Percentiles rank a stretch among this genome's conserved stretches.
Evolutionary conservation across 1,140 invertebrate species (phyloP).

Genomic region (Drosophila gunungcola): DNA sequence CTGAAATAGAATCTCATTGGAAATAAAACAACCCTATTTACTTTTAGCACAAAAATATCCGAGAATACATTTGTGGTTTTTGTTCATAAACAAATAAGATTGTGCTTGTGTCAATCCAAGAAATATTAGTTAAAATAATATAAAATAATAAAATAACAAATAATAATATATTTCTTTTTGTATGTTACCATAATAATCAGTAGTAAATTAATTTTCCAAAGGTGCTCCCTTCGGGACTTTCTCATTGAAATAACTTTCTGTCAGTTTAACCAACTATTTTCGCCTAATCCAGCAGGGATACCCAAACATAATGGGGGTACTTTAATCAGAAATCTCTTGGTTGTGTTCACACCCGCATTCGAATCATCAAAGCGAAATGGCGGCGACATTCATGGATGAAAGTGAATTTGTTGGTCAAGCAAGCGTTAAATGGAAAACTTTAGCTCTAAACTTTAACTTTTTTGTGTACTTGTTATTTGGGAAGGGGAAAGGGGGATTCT

Average conservation of each 20-base stretch:
- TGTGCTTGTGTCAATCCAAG: too few relatives aligned
- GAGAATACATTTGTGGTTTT: too few relatives aligned
- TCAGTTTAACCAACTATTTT: constrained; percentile 7
- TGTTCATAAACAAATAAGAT: too few relatives aligned
- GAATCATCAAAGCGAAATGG: constrained; percentile 55
- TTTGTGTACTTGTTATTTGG: constrained; percentile 33
- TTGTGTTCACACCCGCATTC: constrained; percentile 46
- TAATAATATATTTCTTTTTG: too few relatives aligned
- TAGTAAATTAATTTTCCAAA: too few relatives aligned
- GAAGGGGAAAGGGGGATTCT: neutral
- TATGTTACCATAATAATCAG: too few relatives aligned
- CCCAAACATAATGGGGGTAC: neutral
- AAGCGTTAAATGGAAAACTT: constrained; percentile 69
- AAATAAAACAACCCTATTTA: too few relatives aligned
- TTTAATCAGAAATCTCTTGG: constrained; percentile 15
- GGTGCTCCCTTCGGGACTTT: neutral
- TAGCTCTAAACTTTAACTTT: constrained; percentile 43
- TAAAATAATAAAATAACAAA: too few relatives aligned
- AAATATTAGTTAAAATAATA: too few relatives aligned
- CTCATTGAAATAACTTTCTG: neutral
- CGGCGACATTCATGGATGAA: constrained; percentile 51
- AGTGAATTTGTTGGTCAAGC: constrained; percentile 68
- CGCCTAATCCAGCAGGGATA: neutral
- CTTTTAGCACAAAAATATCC: too few relatives aligned
- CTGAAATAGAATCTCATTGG: too few relatives aligned